Evolutionary conservation across 2,888 invertebrate genomes (phyloP).

Genomic region (Acronicta psi): DNA sequence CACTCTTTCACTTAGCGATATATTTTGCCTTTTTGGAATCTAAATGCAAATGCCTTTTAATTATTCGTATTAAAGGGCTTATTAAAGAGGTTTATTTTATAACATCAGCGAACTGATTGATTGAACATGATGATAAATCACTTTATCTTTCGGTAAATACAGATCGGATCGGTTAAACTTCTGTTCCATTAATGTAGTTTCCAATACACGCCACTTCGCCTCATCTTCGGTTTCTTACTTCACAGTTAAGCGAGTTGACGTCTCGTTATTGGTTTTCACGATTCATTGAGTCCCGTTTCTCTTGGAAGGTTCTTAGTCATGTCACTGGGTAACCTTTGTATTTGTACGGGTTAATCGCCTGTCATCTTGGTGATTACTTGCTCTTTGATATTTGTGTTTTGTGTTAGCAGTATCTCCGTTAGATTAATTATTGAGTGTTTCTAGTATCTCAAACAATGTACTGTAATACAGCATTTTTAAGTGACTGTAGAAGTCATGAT

Average conservation of each 20-base stretch:
- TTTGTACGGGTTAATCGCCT: conserved; percentile 30
- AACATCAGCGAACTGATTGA: too few relatives aligned
- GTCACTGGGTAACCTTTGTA: conserved; percentile 13
- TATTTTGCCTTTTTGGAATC: too few relatives aligned
- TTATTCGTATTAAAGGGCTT: too few relatives aligned
- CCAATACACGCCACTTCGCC: conserved; percentile 13
- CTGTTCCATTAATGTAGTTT: conserved; percentile 8
- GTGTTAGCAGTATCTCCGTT: neutral
- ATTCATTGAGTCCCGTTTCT: conserved; percentile 35
- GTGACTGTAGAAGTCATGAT: too few relatives aligned
- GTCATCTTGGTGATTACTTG: conserved; percentile 19
- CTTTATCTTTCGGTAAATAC: neutral
- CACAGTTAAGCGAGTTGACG: conserved; percentile 42
- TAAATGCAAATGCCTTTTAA: too few relatives aligned
- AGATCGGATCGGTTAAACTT: conserved; percentile 4
- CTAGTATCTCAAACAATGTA: neutral
- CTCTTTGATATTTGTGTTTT: conserved; percentile 20
- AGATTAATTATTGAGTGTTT: neutral
- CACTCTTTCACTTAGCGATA: neutral
- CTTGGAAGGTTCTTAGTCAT: conserved; percentile 27
- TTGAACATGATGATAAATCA: too few relatives aligned
- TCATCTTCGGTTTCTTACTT: conserved; percentile 36
- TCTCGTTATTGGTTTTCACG: conserved; percentile 46
- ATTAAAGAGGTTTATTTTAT: too few relatives aligned
- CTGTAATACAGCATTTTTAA: neutral